phyloP scores from a whole-genome alignment of 2,797 vertebrate genomes.

The Chrysocyon brachyurus region DNA sequence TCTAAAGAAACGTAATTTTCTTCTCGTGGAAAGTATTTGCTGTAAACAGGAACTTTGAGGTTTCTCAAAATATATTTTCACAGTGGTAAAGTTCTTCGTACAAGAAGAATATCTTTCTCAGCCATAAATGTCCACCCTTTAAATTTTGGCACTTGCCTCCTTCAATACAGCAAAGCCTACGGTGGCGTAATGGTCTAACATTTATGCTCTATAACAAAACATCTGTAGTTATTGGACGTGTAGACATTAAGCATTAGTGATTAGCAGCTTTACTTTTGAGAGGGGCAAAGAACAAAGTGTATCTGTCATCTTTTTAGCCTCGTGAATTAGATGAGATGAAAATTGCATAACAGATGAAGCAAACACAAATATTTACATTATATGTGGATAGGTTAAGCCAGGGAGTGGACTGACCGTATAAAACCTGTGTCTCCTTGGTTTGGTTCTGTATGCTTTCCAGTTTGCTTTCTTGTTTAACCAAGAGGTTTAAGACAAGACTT shows the following conservation, averaged over 20 bases:
- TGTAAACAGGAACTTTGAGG: not conserved
- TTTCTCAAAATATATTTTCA: conserved; percentile 43
- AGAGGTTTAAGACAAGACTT: conserved; percentile 43
- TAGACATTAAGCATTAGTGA: conserved; percentile 38
- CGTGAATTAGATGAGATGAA: conserved; percentile 3
- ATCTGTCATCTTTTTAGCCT: not conserved
- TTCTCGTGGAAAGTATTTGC: not conserved
- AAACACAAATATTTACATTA: conserved; percentile 64
- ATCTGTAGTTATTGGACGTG: not conserved
- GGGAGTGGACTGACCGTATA: not conserved
- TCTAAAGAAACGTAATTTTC: conserved; percentile 41
- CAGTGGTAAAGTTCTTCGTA: not conserved
- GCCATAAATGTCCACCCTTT: not conserved
- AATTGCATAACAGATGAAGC: not conserved
- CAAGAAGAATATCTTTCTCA: conserved; percentile 32
- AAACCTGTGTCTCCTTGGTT: conserved; percentile 55
- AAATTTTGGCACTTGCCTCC: conserved; percentile 16
- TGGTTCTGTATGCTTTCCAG: conserved; percentile 55
- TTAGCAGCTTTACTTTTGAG: conserved; percentile 35
- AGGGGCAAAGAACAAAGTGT: conserved; percentile 2
- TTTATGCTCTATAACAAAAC: not conserved
- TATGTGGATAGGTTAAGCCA: conserved; percentile 44
- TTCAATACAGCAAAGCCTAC: not conserved
- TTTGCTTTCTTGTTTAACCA: conserved; percentile 75
- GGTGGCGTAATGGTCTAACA: not conserved